Evolutionary conservation across 64 coral and sea anemone species (phyloP).

Genomic region (Anthopleura sola): DNA sequence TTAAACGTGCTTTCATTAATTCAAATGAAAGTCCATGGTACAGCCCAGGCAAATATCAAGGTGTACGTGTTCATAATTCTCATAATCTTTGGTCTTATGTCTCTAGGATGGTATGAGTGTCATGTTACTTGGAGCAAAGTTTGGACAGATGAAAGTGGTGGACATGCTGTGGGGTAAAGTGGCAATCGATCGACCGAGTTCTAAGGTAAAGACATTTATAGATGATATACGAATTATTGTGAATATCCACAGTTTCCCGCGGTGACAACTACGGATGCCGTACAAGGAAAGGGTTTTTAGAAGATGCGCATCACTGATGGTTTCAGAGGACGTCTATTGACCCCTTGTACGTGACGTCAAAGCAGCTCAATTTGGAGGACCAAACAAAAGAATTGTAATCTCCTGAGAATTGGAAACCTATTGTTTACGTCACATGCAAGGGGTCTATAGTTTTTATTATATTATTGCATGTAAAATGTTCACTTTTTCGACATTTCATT

Average conservation of each 20-base stretch:
- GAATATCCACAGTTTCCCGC: too few relatives aligned
- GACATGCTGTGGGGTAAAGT: slow-evolving; percentile 86
- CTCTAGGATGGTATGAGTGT: slow-evolving; percentile 90
- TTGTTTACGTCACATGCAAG: not conserved
- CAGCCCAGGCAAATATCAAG: not conserved
- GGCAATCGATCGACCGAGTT: slow-evolving; percentile 61
- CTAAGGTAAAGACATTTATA: slow-evolving; percentile 38
- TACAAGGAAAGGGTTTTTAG: too few relatives aligned
- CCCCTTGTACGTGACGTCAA: too few relatives aligned
- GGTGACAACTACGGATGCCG: too few relatives aligned
- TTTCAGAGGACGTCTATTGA: too few relatives aligned
- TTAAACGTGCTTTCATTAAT: too few relatives aligned
- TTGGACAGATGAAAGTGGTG: slow-evolving; percentile 88
- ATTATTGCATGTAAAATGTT: not conserved
- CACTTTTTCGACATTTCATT: not conserved
- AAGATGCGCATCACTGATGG: too few relatives aligned
- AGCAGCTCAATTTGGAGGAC: too few relatives aligned
- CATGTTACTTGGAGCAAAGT: slow-evolving; percentile 68
- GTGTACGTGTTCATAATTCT: not conserved
- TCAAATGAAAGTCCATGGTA: too few relatives aligned
- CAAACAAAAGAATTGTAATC: too few relatives aligned
- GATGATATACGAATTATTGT: not conserved
- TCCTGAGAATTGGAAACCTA: too few relatives aligned
- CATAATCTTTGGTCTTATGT: not conserved
- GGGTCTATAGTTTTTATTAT: too few relatives aligned